These are phyloP conservation scores for Phylloscopus collybita DNA, from an alignment of 2,797 vertebrate species.

Conservation along the genomic window DNA sequence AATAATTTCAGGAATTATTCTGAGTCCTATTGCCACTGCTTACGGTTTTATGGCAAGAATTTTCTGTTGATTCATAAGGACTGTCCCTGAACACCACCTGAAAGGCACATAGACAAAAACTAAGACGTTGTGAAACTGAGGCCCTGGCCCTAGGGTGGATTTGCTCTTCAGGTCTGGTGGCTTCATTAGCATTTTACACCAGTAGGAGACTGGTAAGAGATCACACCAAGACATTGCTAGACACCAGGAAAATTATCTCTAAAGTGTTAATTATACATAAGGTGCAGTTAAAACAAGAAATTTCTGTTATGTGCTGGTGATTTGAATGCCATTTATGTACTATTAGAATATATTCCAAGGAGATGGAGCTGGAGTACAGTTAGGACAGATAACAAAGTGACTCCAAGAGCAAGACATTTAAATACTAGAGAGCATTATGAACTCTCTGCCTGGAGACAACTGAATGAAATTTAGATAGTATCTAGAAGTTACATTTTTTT, in stretches of 20 bases:
- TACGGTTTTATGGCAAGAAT: neutral
- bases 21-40: neutral
- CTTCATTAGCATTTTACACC: neutral
- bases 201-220: neutral
- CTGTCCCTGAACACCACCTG: neutral
- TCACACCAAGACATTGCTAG: neutral
- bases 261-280: neutral
- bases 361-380: neutral
- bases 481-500: neutral
- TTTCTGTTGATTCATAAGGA: neutral
- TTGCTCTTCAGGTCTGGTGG: neutral
- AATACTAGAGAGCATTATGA: neutral
- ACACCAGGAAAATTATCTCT: neutral
- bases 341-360: neutral
- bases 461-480: neutral
- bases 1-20: neutral
- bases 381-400: neutral
- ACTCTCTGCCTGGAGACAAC: neutral
- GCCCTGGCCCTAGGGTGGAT: neutral
- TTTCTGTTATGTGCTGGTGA: neutral
- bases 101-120: neutral
- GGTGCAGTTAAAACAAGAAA: neutral
- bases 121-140: neutral
- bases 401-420: neutral
- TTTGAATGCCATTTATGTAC: neutral